These are phyloP conservation scores for Pachydiplax longipennis DNA, from an alignment of 2,888 invertebrate genomes.

Conservation along the genomic window DNA sequence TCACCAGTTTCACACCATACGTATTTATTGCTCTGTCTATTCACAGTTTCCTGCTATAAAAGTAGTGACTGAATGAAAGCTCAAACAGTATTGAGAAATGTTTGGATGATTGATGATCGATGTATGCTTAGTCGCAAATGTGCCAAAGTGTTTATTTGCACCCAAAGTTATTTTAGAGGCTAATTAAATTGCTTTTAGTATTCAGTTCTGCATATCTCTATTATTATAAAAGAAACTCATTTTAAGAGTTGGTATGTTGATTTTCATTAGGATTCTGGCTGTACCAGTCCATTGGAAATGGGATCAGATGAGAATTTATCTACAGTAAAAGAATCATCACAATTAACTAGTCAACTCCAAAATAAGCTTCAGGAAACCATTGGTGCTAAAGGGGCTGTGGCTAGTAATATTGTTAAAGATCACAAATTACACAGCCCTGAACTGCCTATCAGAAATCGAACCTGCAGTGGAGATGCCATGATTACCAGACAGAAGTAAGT, in stretches of 20 bases:
- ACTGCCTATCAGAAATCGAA: constrained; percentile 43
- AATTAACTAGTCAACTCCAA: constrained; percentile 30
- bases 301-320: constrained; percentile 20
- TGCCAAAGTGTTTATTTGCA: too few species aligned
- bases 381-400: not conserved
- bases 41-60: too few species aligned
- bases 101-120: too few species aligned
- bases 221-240: too few species aligned
- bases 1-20: too few species aligned
- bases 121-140: too few species aligned
- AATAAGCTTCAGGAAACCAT: constrained; percentile 26
- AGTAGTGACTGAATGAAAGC: too few species aligned
- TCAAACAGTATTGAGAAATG: too few species aligned
- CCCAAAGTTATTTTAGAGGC: too few species aligned
- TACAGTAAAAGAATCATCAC: not conserved
- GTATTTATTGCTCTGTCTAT: too few species aligned
- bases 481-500: constrained; percentile 48
- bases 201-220: too few species aligned
- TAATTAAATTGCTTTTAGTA: too few species aligned
- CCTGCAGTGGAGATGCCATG: constrained; percentile 50
- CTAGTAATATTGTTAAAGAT: not conserved
- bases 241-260: not conserved
- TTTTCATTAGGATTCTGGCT: constrained; percentile 13
- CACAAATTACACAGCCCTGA: not conserved
- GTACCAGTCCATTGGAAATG: constrained; percentile 32